A percentile compares a stretch with the other conserved stretches of the same genome.
Evolutionary conservation across 53 echinoderm and acorn worm species (phyloP).

Genomic region (Henricia sp.): DNA sequence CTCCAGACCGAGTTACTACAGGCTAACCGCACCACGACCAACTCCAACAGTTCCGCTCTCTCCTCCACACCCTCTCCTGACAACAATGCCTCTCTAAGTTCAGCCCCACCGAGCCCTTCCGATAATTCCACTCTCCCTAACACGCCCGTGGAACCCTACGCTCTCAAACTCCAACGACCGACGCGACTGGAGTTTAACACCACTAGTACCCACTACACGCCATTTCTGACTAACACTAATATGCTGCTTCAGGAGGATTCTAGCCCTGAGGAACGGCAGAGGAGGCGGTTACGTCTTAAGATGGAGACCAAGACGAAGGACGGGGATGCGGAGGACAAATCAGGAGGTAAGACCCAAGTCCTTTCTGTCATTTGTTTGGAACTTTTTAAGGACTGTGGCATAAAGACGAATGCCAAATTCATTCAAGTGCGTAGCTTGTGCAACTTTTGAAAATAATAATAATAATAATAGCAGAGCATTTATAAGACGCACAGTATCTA

Average conservation of each 20-base stretch:
- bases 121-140: slow-evolving; percentile 62
- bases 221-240: slow-evolving; percentile 90
- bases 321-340: slow-evolving; percentile 27
- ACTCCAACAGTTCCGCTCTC: slow-evolving; percentile 69
- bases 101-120: slow-evolving; percentile 61
- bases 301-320: slow-evolving; percentile 29
- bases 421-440: no score
- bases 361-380: no score
- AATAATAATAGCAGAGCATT: no score
- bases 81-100: slow-evolving; percentile 55
- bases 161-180: slow-evolving; percentile 59
- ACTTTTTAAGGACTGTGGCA: no score
- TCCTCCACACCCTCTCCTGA: slow-evolving; percentile 66
- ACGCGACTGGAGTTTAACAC: slow-evolving; percentile 71
- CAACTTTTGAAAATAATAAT: no score
- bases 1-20: slow-evolving; percentile 65
- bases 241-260: slow-evolving; percentile 94
- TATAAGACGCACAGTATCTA: no score
- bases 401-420: no score
- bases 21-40: slow-evolving; percentile 61
- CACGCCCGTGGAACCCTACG: slow-evolving; percentile 64
- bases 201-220: slow-evolving; percentile 80
- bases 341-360: slow-evolving; percentile 32
- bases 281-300: slow-evolving; percentile 35
- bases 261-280: slow-evolving; percentile 77